Conservation (phyloP, 2,113 vertebrate genomes). For the Antigone vipio region DNA sequence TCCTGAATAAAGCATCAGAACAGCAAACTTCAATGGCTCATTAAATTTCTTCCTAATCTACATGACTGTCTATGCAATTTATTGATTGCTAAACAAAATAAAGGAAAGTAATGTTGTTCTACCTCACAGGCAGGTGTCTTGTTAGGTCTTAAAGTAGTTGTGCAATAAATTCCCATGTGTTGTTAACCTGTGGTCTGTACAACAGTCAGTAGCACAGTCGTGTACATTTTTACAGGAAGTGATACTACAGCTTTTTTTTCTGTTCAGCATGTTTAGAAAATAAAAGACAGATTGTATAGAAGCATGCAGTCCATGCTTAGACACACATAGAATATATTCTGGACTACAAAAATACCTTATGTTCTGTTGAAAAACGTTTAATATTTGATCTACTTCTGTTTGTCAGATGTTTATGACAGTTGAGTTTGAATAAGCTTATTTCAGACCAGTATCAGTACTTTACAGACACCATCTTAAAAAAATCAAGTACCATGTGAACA, state of each 20-base stretch:
- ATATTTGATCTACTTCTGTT: neutral
- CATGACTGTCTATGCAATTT: neutral
- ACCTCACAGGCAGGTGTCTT: neutral
- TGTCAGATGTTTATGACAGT: neutral
- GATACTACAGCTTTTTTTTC: neutral
- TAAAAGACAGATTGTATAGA: neutral
- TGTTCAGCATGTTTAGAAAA: constrained; percentile 44
- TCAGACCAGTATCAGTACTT: neutral
- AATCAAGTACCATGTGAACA: neutral
- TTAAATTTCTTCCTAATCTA: neutral
- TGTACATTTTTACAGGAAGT: constrained; percentile 46
- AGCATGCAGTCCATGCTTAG: neutral
- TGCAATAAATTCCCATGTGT: constrained; percentile 20
- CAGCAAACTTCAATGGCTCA: neutral
- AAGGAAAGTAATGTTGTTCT: neutral
- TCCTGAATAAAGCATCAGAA: neutral
- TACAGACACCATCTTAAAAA: neutral
- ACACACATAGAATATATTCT: neutral
- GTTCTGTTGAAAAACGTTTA: neutral
- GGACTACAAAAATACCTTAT: neutral
- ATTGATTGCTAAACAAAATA: constrained; percentile 33
- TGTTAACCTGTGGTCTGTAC: constrained; percentile 49
- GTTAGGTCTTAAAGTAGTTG: constrained; percentile 19
- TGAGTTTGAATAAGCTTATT: neutral
- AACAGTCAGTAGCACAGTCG: neutral